Percentiles rank a stretch among this genome's conserved stretches.
phyloP scores from a whole-genome alignment of 2,113 vertebrate species.

The Numenius arquata region DNA sequence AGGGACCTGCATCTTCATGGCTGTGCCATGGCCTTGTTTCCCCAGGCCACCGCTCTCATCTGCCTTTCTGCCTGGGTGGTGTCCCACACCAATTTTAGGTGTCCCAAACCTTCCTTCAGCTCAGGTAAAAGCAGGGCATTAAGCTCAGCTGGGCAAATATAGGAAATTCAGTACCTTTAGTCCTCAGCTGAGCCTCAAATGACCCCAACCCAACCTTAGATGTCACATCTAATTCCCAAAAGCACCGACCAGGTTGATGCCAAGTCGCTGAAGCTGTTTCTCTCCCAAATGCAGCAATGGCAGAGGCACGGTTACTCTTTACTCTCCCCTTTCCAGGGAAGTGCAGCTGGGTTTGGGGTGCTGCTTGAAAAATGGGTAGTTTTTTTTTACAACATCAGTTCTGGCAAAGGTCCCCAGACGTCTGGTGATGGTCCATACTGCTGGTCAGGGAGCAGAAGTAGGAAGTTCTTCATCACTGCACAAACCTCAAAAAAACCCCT shows the following conservation, averaged over 20 bases:
- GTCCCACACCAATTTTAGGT: neutral
- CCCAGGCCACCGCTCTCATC: neutral
- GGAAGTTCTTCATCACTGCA: neutral
- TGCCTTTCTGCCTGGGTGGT: neutral
- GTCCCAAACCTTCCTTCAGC: neutral
- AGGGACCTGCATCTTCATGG: neutral
- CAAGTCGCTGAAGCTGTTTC: neutral
- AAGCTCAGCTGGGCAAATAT: neutral
- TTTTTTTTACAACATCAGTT: neutral
- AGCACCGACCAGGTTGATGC: fast-evolving
- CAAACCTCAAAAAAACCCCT: neutral
- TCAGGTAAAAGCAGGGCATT: neutral
- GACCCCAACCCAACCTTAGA: neutral
- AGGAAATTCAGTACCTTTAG: neutral
- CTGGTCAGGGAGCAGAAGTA: neutral
- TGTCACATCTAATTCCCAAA: neutral
- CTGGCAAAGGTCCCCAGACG: neutral
- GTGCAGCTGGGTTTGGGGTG: neutral
- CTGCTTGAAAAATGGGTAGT: neutral
- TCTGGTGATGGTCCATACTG: neutral
- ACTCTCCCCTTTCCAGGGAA: neutral
- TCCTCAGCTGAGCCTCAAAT: neutral
- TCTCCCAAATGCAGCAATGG: neutral
- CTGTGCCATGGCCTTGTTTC: fast-evolving
- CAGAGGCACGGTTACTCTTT: neutral